A percentile compares a stretch with the other conserved stretches of the same genome.
Evolutionary conservation across 2,888 invertebrate species (phyloP).

Genomic region (Chelonus formosanus): DNA sequence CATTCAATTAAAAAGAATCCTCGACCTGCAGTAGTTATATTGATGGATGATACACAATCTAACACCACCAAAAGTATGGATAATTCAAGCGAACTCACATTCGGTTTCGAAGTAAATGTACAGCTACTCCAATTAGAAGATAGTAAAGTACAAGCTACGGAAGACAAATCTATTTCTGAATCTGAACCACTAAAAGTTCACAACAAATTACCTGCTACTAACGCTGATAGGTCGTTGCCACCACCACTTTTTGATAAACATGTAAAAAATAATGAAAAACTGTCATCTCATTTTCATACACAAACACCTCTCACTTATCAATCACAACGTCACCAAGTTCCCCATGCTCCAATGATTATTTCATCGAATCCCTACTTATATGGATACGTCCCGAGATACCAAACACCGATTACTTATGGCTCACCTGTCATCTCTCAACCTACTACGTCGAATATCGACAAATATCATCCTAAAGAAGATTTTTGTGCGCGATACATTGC

Average conservation of each 20-base stretch:
- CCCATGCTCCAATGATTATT: slow-evolving; percentile 49
- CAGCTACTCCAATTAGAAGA: slow-evolving; percentile 70
- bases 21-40: slow-evolving; percentile 80
- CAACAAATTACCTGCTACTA: slow-evolving; percentile 51
- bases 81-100: slow-evolving; percentile 74
- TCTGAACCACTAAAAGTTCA: slow-evolving; percentile 43
- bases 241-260: slow-evolving; percentile 53
- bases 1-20: slow-evolving; percentile 24
- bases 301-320: slow-evolving; percentile 47
- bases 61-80: slow-evolving; percentile 57
- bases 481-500: slow-evolving; percentile 65
- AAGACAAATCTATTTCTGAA: slow-evolving; percentile 42
- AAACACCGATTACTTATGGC: slow-evolving; percentile 40
- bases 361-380: slow-evolving; percentile 49
- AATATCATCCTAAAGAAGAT: slow-evolving; percentile 62
- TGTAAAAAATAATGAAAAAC: slow-evolving; percentile 47
- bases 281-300: slow-evolving; percentile 47
- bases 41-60: slow-evolving; percentile 69
- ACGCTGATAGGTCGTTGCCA: slow-evolving; percentile 46
- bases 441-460: slow-evolving; percentile 52
- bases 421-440: slow-evolving; percentile 40
- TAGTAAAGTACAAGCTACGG: slow-evolving; percentile 44
- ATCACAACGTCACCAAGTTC: slow-evolving; percentile 36
- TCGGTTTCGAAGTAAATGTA: slow-evolving; percentile 83
- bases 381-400: slow-evolving; percentile 52